A percentile compares a stretch with the other conserved stretches of the same genome.
phyloP scores from a whole-genome alignment of 64 coral and sea anemone species.

The Acropora yongei region DNA sequence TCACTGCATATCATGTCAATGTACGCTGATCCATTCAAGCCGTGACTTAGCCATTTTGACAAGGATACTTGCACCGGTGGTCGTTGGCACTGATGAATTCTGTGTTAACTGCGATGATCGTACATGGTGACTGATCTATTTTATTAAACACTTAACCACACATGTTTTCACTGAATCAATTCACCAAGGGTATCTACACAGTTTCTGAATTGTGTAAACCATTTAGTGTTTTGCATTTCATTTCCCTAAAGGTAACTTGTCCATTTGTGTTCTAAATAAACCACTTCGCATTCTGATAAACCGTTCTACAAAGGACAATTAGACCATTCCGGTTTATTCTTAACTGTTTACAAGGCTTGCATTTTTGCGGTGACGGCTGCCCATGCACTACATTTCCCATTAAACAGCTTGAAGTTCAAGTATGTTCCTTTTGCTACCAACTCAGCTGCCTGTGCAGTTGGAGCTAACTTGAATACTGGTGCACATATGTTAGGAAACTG shows the following conservation, averaged over 20 bases:
- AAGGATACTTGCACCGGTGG: not conserved
- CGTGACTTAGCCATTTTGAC: not conserved
- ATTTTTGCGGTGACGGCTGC: not conserved
- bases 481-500: not conserved
- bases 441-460: conserved; percentile 63
- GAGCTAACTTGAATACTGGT: conserved; percentile 50
- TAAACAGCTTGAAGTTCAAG: conserved; percentile 56
- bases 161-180: not conserved
- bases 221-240: not conserved
- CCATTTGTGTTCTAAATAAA: not conserved
- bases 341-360: not conserved
- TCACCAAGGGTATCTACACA: not conserved
- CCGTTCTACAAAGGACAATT: not conserved
- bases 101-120: not conserved
- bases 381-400: conserved; percentile 3
- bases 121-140: not conserved
- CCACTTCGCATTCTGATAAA: not conserved
- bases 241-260: not conserved
- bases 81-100: not conserved
- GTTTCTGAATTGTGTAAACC: not conserved
- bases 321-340: not conserved
- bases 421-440: conserved; percentile 75
- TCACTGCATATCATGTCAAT: not conserved
- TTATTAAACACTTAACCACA: not conserved
- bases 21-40: not conserved